These are phyloP conservation scores for Helarctos malayanus DNA, from an alignment of 2,797 vertebrate species.

Conservation along the genomic window DNA sequence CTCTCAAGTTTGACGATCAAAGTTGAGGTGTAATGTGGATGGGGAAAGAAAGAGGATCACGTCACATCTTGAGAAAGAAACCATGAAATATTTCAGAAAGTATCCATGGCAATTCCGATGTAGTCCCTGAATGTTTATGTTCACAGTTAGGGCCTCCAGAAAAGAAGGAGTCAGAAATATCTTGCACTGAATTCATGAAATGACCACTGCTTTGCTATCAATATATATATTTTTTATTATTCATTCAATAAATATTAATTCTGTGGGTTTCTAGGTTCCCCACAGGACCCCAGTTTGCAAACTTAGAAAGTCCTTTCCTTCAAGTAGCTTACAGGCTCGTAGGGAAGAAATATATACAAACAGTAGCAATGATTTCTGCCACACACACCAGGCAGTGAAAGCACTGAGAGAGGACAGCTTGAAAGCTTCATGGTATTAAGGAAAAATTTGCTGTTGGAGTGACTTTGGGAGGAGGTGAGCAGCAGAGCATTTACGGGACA, in stretches of 20 bases:
- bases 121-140: background rate
- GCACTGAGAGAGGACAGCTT: background rate
- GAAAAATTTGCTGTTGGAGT: background rate
- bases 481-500: background rate
- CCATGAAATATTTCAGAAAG: background rate
- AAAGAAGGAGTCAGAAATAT: background rate
- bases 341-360: background rate
- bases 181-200: background rate
- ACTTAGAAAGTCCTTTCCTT: background rate
- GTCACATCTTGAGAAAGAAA: background rate
- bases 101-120: background rate
- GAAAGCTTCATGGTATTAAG: background rate
- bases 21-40: too few species aligned
- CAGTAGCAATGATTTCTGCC: background rate
- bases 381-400: rapidly evolving
- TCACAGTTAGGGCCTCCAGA: background rate
- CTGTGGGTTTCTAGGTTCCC: background rate
- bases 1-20: background rate
- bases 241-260: background rate
- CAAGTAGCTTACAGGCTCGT: background rate
- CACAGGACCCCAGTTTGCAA: background rate
- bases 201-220: background rate
- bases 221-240: too few species aligned
- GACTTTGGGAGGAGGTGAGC: background rate
- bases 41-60: background rate